Conservation (phyloP, 2,888 invertebrate genomes). For the Tineola bisselliella region DNA sequence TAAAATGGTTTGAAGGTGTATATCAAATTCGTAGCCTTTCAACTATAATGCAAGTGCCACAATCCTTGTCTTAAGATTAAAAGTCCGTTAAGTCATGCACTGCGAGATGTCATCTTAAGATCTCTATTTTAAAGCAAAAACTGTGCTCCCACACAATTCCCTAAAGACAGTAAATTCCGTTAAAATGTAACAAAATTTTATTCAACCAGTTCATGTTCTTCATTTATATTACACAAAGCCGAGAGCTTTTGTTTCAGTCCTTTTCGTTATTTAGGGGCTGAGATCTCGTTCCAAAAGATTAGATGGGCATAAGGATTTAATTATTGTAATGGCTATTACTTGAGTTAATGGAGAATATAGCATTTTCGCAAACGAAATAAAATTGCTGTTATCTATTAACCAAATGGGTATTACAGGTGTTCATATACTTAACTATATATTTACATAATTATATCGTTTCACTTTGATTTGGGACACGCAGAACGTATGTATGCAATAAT, state of each 20-base stretch:
- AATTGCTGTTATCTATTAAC: neutral
- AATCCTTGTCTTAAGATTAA: too few species aligned
- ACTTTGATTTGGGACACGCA: too few species aligned
- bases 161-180: neutral
- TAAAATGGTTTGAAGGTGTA: too few species aligned
- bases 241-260: constrained; percentile 9
- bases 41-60: too few species aligned
- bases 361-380: neutral
- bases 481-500: too few species aligned
- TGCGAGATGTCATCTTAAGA: too few species aligned
- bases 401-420: neutral
- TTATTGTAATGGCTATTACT: constrained; percentile 10
- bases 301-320: constrained; percentile 13
- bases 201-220: neutral
- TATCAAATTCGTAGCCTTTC: too few species aligned
- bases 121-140: neutral
- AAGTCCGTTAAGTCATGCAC: too few species aligned
- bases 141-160: too few species aligned
- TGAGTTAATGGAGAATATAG: neutral
- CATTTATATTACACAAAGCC: constrained; percentile 6
- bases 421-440: too few species aligned
- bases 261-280: constrained; percentile 8
- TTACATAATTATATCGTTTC: too few species aligned
- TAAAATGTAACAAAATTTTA: neutral
- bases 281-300: constrained; percentile 10